Conservation (phyloP, 2,888 invertebrate species). For the Heliconius ethilla region DNA sequence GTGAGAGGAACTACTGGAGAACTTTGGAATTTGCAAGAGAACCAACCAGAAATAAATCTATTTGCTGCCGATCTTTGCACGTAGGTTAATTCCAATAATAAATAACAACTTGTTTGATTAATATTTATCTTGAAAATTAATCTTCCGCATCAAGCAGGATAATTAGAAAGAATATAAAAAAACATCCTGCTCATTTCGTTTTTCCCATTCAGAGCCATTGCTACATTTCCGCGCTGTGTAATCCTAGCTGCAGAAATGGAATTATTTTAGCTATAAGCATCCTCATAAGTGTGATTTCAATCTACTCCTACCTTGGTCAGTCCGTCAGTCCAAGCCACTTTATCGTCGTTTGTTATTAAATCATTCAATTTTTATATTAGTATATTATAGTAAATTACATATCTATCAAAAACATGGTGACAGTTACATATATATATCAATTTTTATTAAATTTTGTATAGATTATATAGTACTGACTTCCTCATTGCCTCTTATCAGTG, state of each 20-base stretch:
- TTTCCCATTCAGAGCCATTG: background rate
- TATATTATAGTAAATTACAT: no score
- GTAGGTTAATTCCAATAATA: slow-evolving; percentile 67
- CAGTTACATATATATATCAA: background rate
- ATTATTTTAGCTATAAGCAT: background rate
- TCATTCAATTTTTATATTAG: no score
- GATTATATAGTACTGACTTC: background rate
- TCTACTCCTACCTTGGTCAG: background rate
- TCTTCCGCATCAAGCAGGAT: background rate
- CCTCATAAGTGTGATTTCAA: background rate
- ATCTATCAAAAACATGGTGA: no score
- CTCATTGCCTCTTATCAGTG: background rate
- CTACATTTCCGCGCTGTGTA: background rate
- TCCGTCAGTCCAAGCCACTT: background rate
- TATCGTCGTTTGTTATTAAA: background rate
- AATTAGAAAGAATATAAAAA: background rate
- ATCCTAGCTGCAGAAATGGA: background rate
- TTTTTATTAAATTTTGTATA: background rate
- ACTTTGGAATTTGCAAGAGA: slow-evolving; percentile 87
- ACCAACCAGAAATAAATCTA: slow-evolving; percentile 81
- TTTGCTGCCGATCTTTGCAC: slow-evolving; percentile 91
- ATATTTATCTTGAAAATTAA: background rate
- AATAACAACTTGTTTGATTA: background rate
- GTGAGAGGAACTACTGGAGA: slow-evolving; percentile 90
- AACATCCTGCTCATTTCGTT: no score